Evolutionary conservation across 2,888 invertebrate genomes (phyloP).

Genomic region (Ephialtes manifestator): DNA sequence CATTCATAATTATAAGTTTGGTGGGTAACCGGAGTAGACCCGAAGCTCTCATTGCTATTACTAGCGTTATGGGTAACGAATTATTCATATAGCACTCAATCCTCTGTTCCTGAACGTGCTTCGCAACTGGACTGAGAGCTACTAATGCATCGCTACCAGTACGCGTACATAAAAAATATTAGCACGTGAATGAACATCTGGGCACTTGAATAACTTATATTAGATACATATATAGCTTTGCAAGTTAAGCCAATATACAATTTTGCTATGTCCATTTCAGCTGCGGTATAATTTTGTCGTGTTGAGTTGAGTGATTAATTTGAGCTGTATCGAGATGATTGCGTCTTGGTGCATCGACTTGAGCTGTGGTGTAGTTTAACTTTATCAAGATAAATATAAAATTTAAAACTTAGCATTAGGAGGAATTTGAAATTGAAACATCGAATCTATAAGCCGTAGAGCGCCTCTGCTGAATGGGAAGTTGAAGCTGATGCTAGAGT

Average conservation of each 20-base stretch:
- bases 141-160: conserved; percentile 44
- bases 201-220: neutral
- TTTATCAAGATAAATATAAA: no score
- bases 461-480: neutral
- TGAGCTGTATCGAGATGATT: no score
- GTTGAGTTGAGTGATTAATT: no score
- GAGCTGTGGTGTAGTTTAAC: no score
- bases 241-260: neutral
- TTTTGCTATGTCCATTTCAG: no score
- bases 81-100: conserved; percentile 53
- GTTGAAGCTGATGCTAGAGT: conserved; percentile 47
- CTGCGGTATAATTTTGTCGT: no score
- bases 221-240: neutral
- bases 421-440: neutral
- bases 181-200: neutral
- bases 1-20: neutral
- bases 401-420: no score
- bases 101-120: conserved; percentile 34
- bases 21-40: neutral
- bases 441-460: neutral
- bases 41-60: conserved; percentile 15
- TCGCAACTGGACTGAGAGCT: conserved; percentile 41
- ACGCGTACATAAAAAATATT: conserved; percentile 13
- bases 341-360: no score
- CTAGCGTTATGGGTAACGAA: conserved; percentile 17